These are phyloP conservation scores for Itoplectis maculator DNA, from an alignment of 2,888 invertebrate species.

Conservation along the genomic window DNA sequence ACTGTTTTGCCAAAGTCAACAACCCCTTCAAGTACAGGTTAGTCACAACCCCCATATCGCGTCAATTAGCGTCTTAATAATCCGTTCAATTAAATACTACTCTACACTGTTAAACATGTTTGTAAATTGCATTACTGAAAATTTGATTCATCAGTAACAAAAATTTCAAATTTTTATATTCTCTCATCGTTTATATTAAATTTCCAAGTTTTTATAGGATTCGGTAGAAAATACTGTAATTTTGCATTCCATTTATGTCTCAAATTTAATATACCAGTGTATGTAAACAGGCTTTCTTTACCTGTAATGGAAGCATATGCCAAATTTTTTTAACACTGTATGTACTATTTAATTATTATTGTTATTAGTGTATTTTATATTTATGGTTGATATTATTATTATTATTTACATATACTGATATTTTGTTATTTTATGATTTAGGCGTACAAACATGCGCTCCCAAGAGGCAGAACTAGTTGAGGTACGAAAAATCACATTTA, in stretches of 20 bases:
- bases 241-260: no score
- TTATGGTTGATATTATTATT: background rate
- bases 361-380: background rate
- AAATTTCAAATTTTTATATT: no score
- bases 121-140: no score
- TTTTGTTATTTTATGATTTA: constrained; percentile 43
- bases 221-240: no score
- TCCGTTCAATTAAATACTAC: background rate
- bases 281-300: no score
- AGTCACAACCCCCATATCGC: constrained; percentile 38
- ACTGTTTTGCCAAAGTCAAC: constrained; percentile 83
- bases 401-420: constrained; percentile 2
- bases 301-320: background rate
- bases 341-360: background rate
- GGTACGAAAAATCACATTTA: constrained; percentile 69
- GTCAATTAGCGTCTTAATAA: background rate
- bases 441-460: constrained; percentile 77
- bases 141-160: no score
- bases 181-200: background rate
- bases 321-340: background rate
- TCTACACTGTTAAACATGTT: no score
- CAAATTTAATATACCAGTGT: no score
- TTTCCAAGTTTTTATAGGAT: no score
- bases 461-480: constrained; percentile 80
- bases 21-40: constrained; percentile 80